phyloP scores from a whole-genome alignment of 2,888 invertebrate genomes.

The Erynnis tages region DNA sequence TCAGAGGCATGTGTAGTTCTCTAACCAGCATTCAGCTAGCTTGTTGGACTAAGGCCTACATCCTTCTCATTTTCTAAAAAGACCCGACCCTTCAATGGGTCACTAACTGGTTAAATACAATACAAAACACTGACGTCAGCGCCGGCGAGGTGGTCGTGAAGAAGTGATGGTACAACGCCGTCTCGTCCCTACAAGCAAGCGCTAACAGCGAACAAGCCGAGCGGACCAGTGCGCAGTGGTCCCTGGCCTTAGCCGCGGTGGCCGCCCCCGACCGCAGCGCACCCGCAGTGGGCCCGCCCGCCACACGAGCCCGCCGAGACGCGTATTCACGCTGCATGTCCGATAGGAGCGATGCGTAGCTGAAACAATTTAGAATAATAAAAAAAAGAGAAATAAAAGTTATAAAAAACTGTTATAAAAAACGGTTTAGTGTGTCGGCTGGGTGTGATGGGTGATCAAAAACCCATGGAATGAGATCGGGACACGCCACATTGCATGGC shows the following conservation, averaged over 20 bases:
- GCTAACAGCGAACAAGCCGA: slow-evolving; percentile 94
- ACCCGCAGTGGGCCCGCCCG: slow-evolving; percentile 86
- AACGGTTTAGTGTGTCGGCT: no score
- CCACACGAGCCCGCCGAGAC: slow-evolving; percentile 85
- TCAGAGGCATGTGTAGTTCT: no score
- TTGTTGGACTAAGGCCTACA: no score
- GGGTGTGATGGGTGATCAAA: no score
- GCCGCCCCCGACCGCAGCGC: slow-evolving; percentile 85
- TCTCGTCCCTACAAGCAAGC: slow-evolving; percentile 97
- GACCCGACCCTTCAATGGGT: no score
- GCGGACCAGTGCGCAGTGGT: slow-evolving; percentile 91
- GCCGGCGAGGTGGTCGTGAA: slow-evolving; percentile 86
- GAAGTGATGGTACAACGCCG: slow-evolving; percentile 94
- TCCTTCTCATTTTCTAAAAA: no score
- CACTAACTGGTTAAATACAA: no score
- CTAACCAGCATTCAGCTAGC: no score
- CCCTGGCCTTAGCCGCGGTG: slow-evolving; percentile 82
- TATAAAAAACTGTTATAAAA: no score
- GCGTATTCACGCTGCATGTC: slow-evolving; percentile 94
- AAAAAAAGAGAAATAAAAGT: no score
- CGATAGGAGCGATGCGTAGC: slow-evolving; percentile 85
- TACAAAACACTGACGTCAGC: slow-evolving; percentile 56
- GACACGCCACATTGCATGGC: no score
- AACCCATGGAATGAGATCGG: no score
- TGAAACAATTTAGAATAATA: slow-evolving; percentile 39